A percentile compares a stretch with the other conserved stretches of the same genome.
Conservation (phyloP, 64 coral and sea anemone genomes). For the Montipora cactus region DNA sequence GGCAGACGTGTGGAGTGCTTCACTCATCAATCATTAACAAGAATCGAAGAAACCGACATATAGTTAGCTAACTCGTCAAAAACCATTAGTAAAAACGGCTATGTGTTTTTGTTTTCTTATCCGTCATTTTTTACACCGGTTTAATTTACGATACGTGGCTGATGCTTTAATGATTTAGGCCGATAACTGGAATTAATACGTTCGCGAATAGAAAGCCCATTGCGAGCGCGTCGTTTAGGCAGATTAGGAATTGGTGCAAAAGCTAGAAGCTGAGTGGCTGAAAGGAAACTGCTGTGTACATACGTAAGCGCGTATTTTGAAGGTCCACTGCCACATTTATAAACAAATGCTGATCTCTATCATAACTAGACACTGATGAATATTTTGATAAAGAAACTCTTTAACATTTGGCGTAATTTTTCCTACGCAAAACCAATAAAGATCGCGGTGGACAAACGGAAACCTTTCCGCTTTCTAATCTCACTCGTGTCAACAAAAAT, state of each 20-base stretch:
- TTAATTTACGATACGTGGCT: conserved; percentile 27
- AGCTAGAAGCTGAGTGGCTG: conserved; percentile 27
- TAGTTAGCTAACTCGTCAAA: background rate
- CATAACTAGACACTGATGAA: conserved; percentile 51
- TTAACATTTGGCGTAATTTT: conserved; percentile 54
- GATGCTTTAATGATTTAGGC: conserved; percentile 57
- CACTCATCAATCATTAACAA: conserved; percentile 59
- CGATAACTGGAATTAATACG: conserved; percentile 41
- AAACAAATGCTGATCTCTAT: conserved; percentile 47
- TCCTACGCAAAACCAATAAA: conserved; percentile 38
- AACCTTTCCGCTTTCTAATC: conserved; percentile 19
- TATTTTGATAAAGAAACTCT: conserved; percentile 62
- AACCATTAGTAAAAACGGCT: conserved; percentile 12
- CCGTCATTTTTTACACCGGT: conserved; percentile 11
- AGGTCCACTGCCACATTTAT: conserved; percentile 29
- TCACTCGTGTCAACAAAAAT: conserved; percentile 27
- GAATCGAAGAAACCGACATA: background rate
- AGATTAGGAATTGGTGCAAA: conserved; percentile 48
- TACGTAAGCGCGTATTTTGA: conserved; percentile 21
- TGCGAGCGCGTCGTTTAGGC: conserved; percentile 48
- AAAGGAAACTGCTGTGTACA: background rate
- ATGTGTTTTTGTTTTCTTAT: conserved; percentile 23
- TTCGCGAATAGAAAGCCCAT: conserved; percentile 4
- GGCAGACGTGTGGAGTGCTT: conserved; percentile 18
- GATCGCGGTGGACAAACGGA: conserved; percentile 1